A percentile compares a stretch with the other conserved stretches of the same genome.
Evolutionary conservation across 30 jellyfish, hydroid and myxozoan genomes (phyloP).

Genomic region (Cassiopea xamachana): DNA sequence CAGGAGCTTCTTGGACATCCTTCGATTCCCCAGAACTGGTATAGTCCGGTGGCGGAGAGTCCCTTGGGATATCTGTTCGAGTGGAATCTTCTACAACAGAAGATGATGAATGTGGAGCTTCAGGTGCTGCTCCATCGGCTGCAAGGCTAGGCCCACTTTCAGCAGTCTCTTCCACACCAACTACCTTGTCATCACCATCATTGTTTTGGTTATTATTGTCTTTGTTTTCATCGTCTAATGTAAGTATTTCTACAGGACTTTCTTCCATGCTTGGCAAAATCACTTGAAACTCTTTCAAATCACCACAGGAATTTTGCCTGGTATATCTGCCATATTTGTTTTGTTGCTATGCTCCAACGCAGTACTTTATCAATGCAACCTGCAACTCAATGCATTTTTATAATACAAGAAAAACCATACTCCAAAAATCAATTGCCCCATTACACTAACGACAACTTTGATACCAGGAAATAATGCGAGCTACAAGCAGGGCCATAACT

Average conservation of each 20-base stretch:
- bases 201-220: background rate
- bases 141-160: slow-evolving; percentile 34
- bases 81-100: background rate
- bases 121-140: background rate
- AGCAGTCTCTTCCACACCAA: background rate
- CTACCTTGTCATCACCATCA: background rate
- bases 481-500: no score
- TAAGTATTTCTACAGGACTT: background rate
- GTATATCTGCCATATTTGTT: background rate
- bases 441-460: no score
- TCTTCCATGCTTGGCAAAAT: slow-evolving; percentile 1
- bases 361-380: background rate
- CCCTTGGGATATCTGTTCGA: slow-evolving; percentile 46
- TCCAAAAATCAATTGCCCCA: no score
- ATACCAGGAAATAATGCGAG: no score
- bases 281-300: background rate
- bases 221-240: background rate
- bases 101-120: background rate
- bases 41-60: slow-evolving; percentile 72
- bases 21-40: background rate
- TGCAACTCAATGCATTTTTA: no score
- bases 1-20: background rate
- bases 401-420: no score
- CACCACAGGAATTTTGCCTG: background rate
- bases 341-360: slow-evolving; percentile 50